phyloP scores from a whole-genome alignment of 2,113 vertebrate genomes.

The Cinclus cinclus region DNA sequence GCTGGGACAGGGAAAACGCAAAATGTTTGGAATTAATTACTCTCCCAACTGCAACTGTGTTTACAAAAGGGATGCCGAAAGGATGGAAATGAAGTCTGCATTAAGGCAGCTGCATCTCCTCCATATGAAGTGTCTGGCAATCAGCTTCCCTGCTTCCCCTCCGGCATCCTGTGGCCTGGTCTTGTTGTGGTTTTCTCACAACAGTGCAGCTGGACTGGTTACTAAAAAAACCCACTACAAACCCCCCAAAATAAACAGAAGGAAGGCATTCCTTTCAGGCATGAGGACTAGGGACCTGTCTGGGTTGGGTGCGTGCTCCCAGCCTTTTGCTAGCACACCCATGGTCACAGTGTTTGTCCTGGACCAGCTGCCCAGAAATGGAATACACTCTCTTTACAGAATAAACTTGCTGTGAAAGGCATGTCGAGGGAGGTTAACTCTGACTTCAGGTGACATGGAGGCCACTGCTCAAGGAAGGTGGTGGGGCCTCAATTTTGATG shows the following conservation, averaged over 20 bases:
- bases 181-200: not conserved
- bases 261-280: not conserved
- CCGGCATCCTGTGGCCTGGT: accelerated
- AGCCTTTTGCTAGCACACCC: not conserved
- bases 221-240: not conserved
- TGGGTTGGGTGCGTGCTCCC: not conserved
- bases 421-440: not conserved
- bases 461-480: not conserved
- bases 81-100: not conserved
- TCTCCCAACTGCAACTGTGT: not conserved
- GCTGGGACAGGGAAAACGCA: not conserved
- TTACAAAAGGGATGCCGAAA: not conserved
- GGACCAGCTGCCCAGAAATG: not conserved
- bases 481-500: not conserved
- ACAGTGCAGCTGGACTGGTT: not conserved
- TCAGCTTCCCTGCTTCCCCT: not conserved
- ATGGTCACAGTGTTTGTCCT: not conserved
- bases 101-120: not conserved
- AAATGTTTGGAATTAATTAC: not conserved
- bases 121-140: not conserved
- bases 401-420: not conserved
- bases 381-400: not conserved
- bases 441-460: not conserved
- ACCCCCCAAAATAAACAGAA: not conserved
- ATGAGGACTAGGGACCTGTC: not conserved